phyloP scores from a whole-genome alignment of 1,140 invertebrate genomes.

The Neodiprion pinetum region DNA sequence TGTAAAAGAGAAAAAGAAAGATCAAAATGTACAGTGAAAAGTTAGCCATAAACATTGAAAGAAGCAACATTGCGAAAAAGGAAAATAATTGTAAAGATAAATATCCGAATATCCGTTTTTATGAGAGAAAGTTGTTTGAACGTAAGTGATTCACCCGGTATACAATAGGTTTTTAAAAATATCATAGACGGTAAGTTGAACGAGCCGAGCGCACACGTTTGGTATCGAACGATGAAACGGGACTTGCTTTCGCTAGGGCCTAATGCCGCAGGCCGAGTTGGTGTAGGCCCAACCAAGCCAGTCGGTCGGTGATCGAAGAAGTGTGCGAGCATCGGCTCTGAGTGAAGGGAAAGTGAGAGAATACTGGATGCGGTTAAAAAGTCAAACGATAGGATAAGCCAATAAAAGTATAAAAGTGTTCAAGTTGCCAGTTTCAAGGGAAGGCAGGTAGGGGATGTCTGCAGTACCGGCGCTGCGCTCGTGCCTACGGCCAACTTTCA shows the following conservation, averaged over 20 bases:
- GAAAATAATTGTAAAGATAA: no score
- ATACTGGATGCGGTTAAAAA: background rate
- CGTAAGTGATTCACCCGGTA: no score
- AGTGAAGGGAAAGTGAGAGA: background rate
- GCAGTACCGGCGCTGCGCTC: background rate
- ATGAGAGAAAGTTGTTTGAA: background rate
- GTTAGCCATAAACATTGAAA: no score
- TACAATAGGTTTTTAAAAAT: no score
- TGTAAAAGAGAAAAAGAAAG: no score
- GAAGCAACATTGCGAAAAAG: no score
- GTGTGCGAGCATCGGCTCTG: background rate
- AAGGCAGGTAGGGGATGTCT: background rate
- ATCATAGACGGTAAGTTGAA: no score
- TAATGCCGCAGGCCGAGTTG: background rate
- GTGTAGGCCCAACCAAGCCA: background rate
- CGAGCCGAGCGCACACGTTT: no score
- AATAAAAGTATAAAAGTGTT: background rate
- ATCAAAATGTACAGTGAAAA: no score
- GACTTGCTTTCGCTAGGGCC: background rate
- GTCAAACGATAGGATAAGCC: background rate
- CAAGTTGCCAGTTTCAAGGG: background rate
- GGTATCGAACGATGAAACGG: background rate
- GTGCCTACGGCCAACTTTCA: constrained; percentile 2
- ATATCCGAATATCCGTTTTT: background rate
- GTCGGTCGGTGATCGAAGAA: background rate